Evolutionary conservation across 2,888 invertebrate genomes (phyloP).

Genomic region (Microctonus brassicae): DNA sequence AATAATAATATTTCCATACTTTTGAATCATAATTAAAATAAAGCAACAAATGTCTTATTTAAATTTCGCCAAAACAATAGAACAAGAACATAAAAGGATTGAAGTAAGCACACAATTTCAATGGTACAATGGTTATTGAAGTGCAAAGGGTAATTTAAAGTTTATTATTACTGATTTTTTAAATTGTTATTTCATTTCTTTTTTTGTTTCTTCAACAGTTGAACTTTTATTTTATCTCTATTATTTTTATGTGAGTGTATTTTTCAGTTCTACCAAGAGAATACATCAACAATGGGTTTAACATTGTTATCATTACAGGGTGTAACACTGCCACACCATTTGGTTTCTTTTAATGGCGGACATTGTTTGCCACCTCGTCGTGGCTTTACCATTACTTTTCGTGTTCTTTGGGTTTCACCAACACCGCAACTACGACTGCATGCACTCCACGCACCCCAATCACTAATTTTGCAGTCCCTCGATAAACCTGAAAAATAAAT

Average conservation of each 20-base stretch:
- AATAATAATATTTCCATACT: not conserved
- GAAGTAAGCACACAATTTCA: not conserved
- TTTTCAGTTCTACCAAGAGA: slow-evolving; percentile 40
- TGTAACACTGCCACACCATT: slow-evolving; percentile 88
- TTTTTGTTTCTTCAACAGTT: slow-evolving; percentile 9
- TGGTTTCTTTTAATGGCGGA: slow-evolving; percentile 85
- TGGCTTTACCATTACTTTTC: slow-evolving; percentile 83
- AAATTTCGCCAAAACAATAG: no score
- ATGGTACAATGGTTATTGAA: not conserved
- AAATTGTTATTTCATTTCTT: not conserved
- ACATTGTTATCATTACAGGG: slow-evolving; percentile 72
- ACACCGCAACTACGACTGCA: slow-evolving; percentile 93
- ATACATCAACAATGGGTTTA: slow-evolving; percentile 41
- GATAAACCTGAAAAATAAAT: slow-evolving; percentile 71
- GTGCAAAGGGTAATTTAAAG: not conserved
- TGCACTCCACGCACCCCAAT: slow-evolving; percentile 89
- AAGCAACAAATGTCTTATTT: no score
- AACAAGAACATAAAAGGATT: no score
- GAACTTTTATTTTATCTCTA: not conserved
- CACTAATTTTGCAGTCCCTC: slow-evolving; percentile 86
- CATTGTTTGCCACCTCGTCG: slow-evolving; percentile 86
- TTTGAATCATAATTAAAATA: not conserved
- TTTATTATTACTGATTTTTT: not conserved
- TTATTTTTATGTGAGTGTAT: not conserved
- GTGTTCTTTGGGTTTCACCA: slow-evolving; percentile 86